These are phyloP conservation scores for Coracias cyanogaster DNA, from an alignment of 2,797 vertebrate genomes.

Conservation along the genomic window DNA sequence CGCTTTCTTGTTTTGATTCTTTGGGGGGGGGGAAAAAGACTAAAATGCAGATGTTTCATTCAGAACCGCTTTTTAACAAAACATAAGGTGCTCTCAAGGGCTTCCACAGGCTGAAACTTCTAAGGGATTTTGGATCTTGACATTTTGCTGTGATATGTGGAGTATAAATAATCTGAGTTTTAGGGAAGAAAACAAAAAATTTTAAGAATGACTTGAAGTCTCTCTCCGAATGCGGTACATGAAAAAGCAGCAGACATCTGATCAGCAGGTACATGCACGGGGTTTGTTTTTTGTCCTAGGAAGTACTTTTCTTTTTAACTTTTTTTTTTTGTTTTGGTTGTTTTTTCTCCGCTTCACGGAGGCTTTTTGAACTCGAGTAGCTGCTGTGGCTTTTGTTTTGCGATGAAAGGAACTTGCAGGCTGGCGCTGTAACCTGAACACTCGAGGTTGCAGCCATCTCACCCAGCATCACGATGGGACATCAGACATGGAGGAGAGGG, in stretches of 20 bases:
- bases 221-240: neutral
- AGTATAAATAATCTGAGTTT: neutral
- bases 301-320: neutral
- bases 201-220: neutral
- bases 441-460: neutral
- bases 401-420: neutral
- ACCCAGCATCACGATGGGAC: rapidly evolving
- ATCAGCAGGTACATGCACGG: neutral
- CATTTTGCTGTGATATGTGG: neutral
- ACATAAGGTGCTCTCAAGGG: neutral
- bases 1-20: neutral
- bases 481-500: neutral
- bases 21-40: neutral
- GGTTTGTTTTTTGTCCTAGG: neutral
- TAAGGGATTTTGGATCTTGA: neutral
- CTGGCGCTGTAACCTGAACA: neutral
- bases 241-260: neutral
- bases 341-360: neutral
- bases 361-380: neutral
- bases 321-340: neutral
- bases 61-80: neutral
- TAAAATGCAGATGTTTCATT: neutral
- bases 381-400: neutral
- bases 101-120: neutral
- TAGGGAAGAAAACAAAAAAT: neutral